Conservation (phyloP, 2,113 vertebrate species). For the Phyllostomus discolor region DNA sequence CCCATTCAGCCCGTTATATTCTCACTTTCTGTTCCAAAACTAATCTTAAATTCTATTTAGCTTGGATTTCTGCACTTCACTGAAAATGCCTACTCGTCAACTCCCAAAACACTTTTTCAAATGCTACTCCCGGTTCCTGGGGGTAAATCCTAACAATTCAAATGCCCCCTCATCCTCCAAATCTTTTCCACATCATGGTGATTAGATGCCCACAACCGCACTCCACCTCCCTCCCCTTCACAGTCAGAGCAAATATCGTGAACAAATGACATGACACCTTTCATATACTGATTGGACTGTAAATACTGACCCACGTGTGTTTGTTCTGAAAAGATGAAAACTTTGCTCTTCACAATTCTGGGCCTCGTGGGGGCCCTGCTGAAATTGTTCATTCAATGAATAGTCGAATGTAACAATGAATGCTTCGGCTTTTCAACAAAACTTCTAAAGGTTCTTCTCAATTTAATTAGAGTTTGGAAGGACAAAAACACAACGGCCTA, state of each 20-base stretch:
- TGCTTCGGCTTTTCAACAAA: neutral
- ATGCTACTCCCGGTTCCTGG: neutral
- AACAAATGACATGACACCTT: neutral
- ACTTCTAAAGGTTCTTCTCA: neutral
- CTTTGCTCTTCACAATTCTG: neutral
- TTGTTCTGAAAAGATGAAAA: neutral
- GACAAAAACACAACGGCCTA: neutral
- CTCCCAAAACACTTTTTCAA: neutral
- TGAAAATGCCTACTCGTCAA: neutral
- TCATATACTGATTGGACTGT: neutral
- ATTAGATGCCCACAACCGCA: neutral
- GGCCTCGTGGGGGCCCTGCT: neutral
- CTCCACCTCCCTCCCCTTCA: neutral
- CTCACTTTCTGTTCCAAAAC: neutral
- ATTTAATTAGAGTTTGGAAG: neutral
- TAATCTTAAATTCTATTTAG: neutral
- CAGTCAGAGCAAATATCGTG: rapidly evolving
- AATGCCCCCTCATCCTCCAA: neutral
- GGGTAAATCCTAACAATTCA: neutral
- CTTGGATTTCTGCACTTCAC: neutral
- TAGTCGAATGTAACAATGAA: conserved; percentile 5
- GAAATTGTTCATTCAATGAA: neutral
- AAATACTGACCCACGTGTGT: neutral
- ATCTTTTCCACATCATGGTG: neutral
- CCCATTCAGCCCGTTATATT: neutral